Evolutionary conservation across 2,888 invertebrate species (phyloP).

Genomic region (Mythimna lalbum): DNA sequence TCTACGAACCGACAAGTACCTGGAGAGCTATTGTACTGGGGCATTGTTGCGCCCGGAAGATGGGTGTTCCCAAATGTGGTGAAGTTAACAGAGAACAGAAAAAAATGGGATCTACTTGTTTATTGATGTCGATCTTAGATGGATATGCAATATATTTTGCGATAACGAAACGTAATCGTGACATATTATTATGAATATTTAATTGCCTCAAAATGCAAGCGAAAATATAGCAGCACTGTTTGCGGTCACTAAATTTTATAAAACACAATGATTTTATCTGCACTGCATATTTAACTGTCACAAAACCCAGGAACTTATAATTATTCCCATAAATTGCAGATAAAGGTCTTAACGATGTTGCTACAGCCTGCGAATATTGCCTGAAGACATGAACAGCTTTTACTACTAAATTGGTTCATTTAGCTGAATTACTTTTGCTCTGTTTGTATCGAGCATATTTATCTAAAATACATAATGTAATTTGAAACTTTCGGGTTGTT

Average conservation of each 20-base stretch:
- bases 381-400: slow-evolving; percentile 49
- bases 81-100: slow-evolving; percentile 7
- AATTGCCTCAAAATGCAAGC: slow-evolving; percentile 4
- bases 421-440: slow-evolving; percentile 8
- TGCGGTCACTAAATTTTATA: not conserved
- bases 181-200: not conserved
- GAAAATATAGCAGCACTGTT: not conserved
- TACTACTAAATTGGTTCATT: slow-evolving; percentile 20
- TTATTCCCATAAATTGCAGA: slow-evolving; percentile 31
- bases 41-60: slow-evolving; percentile 53
- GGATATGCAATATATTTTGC: slow-evolving; percentile 22
- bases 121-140: slow-evolving; percentile 4
- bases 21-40: slow-evolving; percentile 51
- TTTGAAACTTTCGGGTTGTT: not conserved
- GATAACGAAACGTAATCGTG: slow-evolving; percentile 11
- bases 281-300: slow-evolving; percentile 1
- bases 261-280: slow-evolving; percentile 15
- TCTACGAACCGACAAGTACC: slow-evolving; percentile 60
- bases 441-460: slow-evolving; percentile 12
- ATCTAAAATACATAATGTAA: not conserved
- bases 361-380: slow-evolving; percentile 20
- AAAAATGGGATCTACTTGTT: slow-evolving; percentile 9
- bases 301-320: slow-evolving; percentile 33
- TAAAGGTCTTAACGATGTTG: slow-evolving; percentile 32
- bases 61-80: slow-evolving; percentile 28